Evolutionary conservation across 2,888 invertebrate species (phyloP).

Genomic region (Melieria picta): DNA sequence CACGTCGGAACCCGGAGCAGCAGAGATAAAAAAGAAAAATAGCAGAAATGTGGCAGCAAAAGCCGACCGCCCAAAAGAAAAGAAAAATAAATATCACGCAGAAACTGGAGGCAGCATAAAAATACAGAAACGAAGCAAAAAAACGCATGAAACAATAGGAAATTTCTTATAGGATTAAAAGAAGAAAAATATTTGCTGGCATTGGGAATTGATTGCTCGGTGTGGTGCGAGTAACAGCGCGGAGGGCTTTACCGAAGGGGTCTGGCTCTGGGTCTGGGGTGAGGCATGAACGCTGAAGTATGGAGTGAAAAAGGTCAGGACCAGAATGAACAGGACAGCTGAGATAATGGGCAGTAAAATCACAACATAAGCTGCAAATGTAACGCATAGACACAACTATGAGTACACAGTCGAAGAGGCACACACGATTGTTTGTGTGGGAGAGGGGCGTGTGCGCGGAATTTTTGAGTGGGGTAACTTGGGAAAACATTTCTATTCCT

Average conservation of each 20-base stretch:
- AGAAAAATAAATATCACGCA: neutral
- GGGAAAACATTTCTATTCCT: too few relatives aligned
- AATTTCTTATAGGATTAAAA: conserved; percentile 21
- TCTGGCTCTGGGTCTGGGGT: neutral
- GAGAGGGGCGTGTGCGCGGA: too few relatives aligned
- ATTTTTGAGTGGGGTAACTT: too few relatives aligned
- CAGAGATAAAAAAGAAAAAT: conserved; percentile 16
- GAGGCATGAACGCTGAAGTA: neutral
- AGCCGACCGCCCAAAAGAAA: neutral
- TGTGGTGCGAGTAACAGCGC: neutral
- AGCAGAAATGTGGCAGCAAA: neutral
- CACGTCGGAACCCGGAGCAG: conserved; percentile 19
- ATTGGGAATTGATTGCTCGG: conserved; percentile 25
- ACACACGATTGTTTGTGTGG: neutral
- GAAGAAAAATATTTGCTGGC: neutral
- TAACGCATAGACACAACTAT: neutral
- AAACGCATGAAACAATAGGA: neutral
- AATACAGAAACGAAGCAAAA: neutral
- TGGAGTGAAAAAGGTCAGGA: conserved; percentile 1
- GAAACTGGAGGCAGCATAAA: conserved; percentile 7
- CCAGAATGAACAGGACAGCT: neutral
- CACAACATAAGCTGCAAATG: conserved; percentile 4
- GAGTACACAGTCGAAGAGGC: neutral
- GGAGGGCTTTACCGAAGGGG: too few relatives aligned
- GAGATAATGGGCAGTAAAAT: neutral